A percentile compares a stretch with the other conserved stretches of the same genome.
phyloP scores from a whole-genome alignment of 2,797 vertebrate genomes.

The Ciconia nigra region DNA sequence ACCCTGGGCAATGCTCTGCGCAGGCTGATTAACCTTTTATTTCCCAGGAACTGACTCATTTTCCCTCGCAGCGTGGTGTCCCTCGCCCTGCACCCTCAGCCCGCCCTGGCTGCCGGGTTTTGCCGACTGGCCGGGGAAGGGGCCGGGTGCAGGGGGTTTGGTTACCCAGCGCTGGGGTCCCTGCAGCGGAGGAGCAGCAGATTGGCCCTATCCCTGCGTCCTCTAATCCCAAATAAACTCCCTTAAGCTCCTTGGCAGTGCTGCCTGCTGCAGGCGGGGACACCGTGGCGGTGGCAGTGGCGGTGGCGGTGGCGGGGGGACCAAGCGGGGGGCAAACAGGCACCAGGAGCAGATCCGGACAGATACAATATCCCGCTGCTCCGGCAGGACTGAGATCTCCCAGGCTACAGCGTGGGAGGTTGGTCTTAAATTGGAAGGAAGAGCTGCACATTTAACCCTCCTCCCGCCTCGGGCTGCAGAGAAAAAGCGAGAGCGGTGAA shows the following conservation, averaged over 20 bases:
- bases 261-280: background rate
- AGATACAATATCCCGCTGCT: accelerated
- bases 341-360: background rate
- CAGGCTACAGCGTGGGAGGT: background rate
- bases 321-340: background rate
- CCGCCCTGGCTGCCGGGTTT: background rate
- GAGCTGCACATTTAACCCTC: background rate
- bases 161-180: background rate
- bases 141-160: background rate
- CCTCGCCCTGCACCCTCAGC: background rate
- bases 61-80: background rate
- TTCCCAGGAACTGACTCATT: background rate
- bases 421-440: background rate
- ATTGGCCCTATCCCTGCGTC: background rate
- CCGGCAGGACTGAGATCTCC: background rate
- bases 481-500: background rate
- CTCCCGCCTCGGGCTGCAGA: background rate
- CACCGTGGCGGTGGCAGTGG: background rate
- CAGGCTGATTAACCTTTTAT: background rate
- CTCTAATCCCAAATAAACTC: background rate
- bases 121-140: background rate
- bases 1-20: background rate
- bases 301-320: background rate
- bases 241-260: background rate
- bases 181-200: background rate